These are phyloP conservation scores for Ceyx melanurus DNA, from an alignment of 2,113 vertebrate genomes.

Conservation along the genomic window DNA sequence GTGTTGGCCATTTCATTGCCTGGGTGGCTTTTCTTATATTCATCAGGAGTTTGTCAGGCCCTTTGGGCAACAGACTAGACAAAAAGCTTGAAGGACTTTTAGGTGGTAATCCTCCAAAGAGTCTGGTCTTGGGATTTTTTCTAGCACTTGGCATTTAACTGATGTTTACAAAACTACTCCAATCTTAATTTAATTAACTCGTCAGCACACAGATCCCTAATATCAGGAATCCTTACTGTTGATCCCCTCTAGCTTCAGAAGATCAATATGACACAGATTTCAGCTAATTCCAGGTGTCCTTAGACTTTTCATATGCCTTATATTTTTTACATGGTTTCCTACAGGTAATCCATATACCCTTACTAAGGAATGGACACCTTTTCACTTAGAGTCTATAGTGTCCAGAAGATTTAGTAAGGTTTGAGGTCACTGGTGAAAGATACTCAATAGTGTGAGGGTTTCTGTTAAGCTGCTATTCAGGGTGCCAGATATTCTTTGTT, in stretches of 20 bases:
- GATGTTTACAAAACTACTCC: neutral
- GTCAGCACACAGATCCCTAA: neutral
- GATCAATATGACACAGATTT: neutral
- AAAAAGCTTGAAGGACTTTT: neutral
- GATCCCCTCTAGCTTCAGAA: neutral
- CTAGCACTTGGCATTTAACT: neutral
- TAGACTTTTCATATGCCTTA: neutral
- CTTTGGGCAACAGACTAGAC: neutral
- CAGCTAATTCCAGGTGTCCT: neutral
- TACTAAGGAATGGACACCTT: neutral
- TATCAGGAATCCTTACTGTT: neutral
- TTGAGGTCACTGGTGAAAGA: neutral
- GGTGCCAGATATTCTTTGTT: neutral
- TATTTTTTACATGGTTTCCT: neutral
- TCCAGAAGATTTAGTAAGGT: neutral
- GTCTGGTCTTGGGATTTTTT: neutral
- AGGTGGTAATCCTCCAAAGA: neutral
- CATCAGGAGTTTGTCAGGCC: neutral
- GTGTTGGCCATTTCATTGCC: neutral
- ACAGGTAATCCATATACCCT: neutral
- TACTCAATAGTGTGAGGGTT: neutral
- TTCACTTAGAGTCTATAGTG: neutral
- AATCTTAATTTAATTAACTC: neutral
- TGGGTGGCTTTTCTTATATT: neutral
- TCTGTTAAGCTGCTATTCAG: neutral